Percentiles rank a stretch among this genome's conserved stretches.
phyloP scores from a whole-genome alignment of 2,113 vertebrate species.

The Parus major region DNA sequence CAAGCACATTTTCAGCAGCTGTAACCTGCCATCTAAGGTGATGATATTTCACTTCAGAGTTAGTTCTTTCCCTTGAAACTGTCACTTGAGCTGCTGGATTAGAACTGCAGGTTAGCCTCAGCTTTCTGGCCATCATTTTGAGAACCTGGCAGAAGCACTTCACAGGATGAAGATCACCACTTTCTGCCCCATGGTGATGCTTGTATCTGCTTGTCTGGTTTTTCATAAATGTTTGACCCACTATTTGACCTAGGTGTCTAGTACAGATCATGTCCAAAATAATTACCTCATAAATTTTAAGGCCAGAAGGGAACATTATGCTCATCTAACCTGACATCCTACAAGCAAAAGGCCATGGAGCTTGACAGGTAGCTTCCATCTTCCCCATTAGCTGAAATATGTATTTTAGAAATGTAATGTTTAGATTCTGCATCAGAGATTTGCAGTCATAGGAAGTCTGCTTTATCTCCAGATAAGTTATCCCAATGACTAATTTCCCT shows the following conservation, averaged over 20 bases:
- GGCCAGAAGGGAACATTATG: neutral
- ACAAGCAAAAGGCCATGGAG: neutral
- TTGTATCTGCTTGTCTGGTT: neutral
- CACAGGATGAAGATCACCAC: neutral
- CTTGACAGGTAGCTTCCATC: neutral
- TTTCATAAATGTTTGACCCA: neutral
- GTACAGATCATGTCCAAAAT: neutral
- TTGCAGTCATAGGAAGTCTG: neutral
- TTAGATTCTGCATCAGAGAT: neutral
- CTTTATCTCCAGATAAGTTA: neutral
- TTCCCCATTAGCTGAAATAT: neutral
- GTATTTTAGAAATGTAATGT: neutral
- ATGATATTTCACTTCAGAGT: neutral
- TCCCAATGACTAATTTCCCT: neutral
- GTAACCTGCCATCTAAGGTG: neutral
- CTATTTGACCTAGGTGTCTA: constrained; percentile 5
- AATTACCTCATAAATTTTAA: neutral
- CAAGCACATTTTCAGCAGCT: neutral
- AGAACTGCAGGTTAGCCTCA: neutral
- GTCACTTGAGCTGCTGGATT: neutral
- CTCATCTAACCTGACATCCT: neutral
- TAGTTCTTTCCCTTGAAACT: neutral
- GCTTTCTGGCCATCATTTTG: neutral
- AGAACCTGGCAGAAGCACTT: neutral
- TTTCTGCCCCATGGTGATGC: neutral